Base-by-base conservation (phyloP, 2,888 invertebrate genomes). In the Thecocarcelia acutangulata region DNA sequence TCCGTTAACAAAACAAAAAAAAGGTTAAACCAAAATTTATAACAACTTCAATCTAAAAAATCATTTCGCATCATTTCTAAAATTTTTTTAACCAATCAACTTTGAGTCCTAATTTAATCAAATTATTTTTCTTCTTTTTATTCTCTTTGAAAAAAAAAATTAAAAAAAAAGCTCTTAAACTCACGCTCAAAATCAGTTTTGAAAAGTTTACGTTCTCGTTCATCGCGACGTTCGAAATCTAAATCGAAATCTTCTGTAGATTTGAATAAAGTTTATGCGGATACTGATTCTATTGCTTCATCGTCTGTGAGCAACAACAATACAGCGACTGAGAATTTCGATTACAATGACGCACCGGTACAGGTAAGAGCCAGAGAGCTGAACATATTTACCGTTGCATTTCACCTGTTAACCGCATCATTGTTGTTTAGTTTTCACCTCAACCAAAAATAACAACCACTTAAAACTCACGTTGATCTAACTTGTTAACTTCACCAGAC, bases 151-250 rank as follows among this genome's bases (percentile, higher is more conserved):
- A 63, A 70, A 40, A 69, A 44, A n/a, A 12, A 50, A 56, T 3
- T n/a, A 19, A 50, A 40, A 9, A 61, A 56, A 82, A 84, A 87
- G 87, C 84, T 87, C 78, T 79, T 85, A 77, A 85, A 80, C 84
- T 83, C 87, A 83, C 87, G 87, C 79, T 87, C 87, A 74, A 87
- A 86, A 83, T 87, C 87, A 44, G 86, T 87, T 79, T 84, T 88
- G 84, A 88, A 87, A 86, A 87, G 87, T 84, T 86, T 88, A 72
- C 85, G 87, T 84, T 86, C 86, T 84, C 87, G 86, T 83, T 84
- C 87, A n/a, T 83, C 85, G 56, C 84, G 87, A 61, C 83, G 85
- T 54, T 85, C 85, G 15, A 85, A 85, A 59, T 84, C 87, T 37
- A 86, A 85, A 79, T 87, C 87, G 17, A 86, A 86, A 84, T 87